These are phyloP conservation scores for Micromesistius poutassou DNA, from an alignment of 2,797 vertebrate genomes.

Conservation along the genomic window DNA sequence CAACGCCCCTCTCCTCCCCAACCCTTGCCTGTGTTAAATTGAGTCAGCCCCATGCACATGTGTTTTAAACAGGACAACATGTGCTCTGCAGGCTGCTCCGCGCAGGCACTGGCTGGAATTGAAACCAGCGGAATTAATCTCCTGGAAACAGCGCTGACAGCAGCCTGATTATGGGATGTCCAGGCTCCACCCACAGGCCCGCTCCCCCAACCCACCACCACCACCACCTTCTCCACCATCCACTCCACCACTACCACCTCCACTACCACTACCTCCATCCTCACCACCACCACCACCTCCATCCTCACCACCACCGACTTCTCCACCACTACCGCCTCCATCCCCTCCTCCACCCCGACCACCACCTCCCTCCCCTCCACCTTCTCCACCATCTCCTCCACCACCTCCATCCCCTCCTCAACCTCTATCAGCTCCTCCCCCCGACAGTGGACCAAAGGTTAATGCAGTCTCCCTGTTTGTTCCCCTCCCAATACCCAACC, in stretches of 20 bases:
- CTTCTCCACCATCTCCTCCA: slow-evolving; percentile 8
- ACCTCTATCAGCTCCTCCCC: slow-evolving; percentile 10
- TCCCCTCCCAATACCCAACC: slow-evolving; percentile 50
- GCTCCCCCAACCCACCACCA: slow-evolving; percentile 58
- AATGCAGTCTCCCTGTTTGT: slow-evolving; percentile 78
- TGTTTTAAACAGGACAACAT: slow-evolving; percentile 70
- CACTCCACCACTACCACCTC: neutral
- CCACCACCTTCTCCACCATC: neutral
- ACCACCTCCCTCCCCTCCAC: no score
- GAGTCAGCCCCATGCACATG: slow-evolving; percentile 65
- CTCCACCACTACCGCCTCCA: no score
- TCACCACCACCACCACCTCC: no score
- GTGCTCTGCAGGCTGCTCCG: slow-evolving; percentile 55
- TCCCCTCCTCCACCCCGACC: no score
- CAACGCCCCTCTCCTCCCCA: slow-evolving; percentile 37
- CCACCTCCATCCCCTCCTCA: no score
- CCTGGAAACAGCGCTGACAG: slow-evolving; percentile 72
- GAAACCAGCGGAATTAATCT: slow-evolving; percentile 79
- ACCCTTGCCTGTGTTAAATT: slow-evolving; percentile 67
- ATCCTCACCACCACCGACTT: no score
- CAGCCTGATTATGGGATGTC: slow-evolving; percentile 78
- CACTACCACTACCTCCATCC: no score
- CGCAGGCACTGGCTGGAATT: slow-evolving; percentile 66
- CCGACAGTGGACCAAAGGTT: slow-evolving; percentile 73
- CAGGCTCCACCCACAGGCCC: slow-evolving; percentile 61